phyloP scores from a whole-genome alignment of 2,797 vertebrate genomes.

The Erithacus rubecula region DNA sequence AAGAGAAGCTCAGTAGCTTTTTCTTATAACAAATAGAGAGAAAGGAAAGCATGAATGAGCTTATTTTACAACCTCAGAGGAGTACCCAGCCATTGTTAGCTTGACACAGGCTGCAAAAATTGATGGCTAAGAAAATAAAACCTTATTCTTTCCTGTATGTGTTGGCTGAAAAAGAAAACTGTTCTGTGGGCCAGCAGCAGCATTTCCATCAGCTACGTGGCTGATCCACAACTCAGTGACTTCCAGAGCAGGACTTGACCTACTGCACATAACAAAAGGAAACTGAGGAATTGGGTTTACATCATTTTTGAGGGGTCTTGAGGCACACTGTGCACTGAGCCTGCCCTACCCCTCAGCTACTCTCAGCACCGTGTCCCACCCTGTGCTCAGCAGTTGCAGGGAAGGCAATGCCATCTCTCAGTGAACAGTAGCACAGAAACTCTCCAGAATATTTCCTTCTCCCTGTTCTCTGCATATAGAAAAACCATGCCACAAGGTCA shows the following conservation, averaged over 20 bases:
- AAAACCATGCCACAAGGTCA: background rate
- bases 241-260: background rate
- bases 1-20: background rate
- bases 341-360: accelerated
- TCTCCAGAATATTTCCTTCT: background rate
- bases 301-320: background rate
- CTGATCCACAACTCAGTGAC: background rate
- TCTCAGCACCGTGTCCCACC: background rate
- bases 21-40: background rate
- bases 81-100: slow-evolving; percentile 25
- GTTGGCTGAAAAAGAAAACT: background rate
- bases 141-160: slow-evolving; percentile 8
- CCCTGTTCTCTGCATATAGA: background rate
- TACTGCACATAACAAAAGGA: background rate
- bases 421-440: background rate
- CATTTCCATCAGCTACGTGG: background rate
- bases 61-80: slow-evolving; percentile 16
- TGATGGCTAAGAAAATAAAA: slow-evolving; percentile 7
- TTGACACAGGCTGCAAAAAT: background rate
- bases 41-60: slow-evolving; percentile 28
- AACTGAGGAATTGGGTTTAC: background rate
- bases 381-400: background rate
- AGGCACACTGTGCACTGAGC: background rate
- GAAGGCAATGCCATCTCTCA: background rate
- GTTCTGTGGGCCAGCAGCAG: background rate